Base-by-base conservation (phyloP, 2,888 invertebrate genomes). In the Eupithecia pulchellata region DNA sequence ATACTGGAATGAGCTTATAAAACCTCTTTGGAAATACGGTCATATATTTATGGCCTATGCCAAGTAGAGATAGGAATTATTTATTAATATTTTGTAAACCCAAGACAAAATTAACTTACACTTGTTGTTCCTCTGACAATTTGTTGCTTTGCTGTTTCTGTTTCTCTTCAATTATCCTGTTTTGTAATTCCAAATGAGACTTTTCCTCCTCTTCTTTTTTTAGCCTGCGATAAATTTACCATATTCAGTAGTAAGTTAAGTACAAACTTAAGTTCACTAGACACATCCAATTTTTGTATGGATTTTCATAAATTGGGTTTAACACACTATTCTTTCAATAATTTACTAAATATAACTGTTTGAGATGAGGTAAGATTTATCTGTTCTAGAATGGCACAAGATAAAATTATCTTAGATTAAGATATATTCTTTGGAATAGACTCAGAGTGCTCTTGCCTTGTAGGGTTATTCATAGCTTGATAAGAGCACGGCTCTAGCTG, bases 131-230 rank as follows among this genome's bases (percentile, higher is more conserved):
- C 81, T 95, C 95, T 79, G 96, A 95, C 62, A 96, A 88, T 79
- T 95, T 95, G 78, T 96, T 95, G 77, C 95, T 95, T 75, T 95
- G 93, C 79, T 96, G 92, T 82, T 96, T 95, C 81, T 96, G 95
- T 83, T 96, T 96, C 75, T 96, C 96, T 75, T 95, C 91, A 73
- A 95, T 93, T 79, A 95, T 94, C 80, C 95, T 91, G 76, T 95
- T 94, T 79, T 96, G 95, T 75, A 96, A 91, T 77, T 95, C 95
- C 73, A 95, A 91, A 58, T 95, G 91, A 71, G 95, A 93, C 82
- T 91, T 95, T 60, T 92, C 91, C 77, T 96, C 95, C 76, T 95
- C 95, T 80, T 95, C 95, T 76, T 94, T 95, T 81, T 95, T 95
- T 36, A 86, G 71, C 75, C 88, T 92, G 72, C 39, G 58, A 52